Evolutionary conservation across 2,113 vertebrate species (phyloP), one percentile per base, ranked within the genome.

Genomic region (Scophthalmus maximus): DNA sequence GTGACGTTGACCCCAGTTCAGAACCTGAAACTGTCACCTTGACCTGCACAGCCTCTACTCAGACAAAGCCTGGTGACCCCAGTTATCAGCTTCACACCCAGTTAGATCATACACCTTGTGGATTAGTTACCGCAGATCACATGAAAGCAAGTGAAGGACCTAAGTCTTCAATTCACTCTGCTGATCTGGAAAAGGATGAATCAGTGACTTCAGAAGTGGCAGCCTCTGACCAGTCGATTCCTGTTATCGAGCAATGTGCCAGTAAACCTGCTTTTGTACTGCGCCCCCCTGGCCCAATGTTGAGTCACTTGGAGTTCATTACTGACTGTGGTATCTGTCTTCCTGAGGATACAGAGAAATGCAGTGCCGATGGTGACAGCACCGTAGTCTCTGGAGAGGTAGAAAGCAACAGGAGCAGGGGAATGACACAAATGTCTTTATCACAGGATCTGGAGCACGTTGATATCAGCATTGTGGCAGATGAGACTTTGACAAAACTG

Each of bases 261-360:
- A 77, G 50, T 72, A 78, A 82, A 71, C 61, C 87, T 68, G 9
- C 78, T 59, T 64, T 84, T 70, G 66, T 68, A 26, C 67, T 89
- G 56, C 75, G 23, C 59, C 69, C 85, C 79, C 78, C 83, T 60
- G 88, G 88, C 44, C 83, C 91, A 18, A 86, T 93, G 89, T 82
- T 93, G 83, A 93, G 83, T 89, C 92, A 93, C 63, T 52, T 76
- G 20, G 90, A 94, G 82, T 64, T 78, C 15, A 82, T 85, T 78
- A 84, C 64, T 27, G 90, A 91, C 67, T 70, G 38, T 82, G 86
- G 88, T 68, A 67, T 88, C 51, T 66, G 78, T 62, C 59, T 78
- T 66, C 76, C 82, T 58, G 88, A 73, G 59, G 71, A 80, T 44
- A 47, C 63, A 32, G 76, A 61, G 68, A 56, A 56, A 30, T 17